Evolutionary conservation across 2,888 invertebrate species (phyloP).

Genomic region (Cephus runcator): DNA sequence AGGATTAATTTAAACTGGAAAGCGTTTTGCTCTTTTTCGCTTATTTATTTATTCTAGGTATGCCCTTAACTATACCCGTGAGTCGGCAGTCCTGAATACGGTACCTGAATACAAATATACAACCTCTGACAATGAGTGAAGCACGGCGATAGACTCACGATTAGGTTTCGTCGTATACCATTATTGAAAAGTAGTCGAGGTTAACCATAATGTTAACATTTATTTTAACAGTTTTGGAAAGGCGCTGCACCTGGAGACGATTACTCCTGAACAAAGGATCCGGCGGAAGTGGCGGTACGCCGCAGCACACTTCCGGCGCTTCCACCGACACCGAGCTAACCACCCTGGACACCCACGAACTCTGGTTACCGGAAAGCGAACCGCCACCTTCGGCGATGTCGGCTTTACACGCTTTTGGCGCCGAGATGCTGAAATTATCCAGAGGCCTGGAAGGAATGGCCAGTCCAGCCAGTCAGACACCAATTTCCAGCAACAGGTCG

Average conservation of each 20-base stretch:
- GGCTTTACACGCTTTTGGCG: conserved; percentile 86
- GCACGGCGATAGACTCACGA: background rate
- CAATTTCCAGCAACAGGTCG: conserved; percentile 31
- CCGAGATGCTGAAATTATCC: conserved; percentile 86
- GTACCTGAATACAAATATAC: no score
- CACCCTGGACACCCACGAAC: conserved; percentile 83
- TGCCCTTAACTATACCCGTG: no score
- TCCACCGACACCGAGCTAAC: conserved; percentile 89
- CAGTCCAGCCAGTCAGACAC: conserved; percentile 44
- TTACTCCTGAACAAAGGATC: conserved; percentile 67
- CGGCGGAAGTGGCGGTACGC: conserved; percentile 62
- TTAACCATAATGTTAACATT: background rate
- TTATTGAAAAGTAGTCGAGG: background rate
- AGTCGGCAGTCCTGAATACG: no score
- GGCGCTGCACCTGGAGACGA: conserved; percentile 83
- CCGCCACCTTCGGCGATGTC: conserved; percentile 86
- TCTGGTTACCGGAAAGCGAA: conserved; percentile 81
- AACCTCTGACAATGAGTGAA: no score
- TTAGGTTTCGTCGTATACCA: background rate
- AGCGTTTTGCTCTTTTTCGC: no score
- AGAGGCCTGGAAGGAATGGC: conserved; percentile 81
- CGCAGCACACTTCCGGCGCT: conserved; percentile 78
- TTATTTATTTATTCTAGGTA: no score
- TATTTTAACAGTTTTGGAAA: conserved; percentile 67
- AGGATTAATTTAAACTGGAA: no score